Evolutionary conservation across 64 coral and sea anemone genomes (phyloP), one percentile per base, ranked within the genome.

Genomic region (Stichodactyla mertensii): DNA sequence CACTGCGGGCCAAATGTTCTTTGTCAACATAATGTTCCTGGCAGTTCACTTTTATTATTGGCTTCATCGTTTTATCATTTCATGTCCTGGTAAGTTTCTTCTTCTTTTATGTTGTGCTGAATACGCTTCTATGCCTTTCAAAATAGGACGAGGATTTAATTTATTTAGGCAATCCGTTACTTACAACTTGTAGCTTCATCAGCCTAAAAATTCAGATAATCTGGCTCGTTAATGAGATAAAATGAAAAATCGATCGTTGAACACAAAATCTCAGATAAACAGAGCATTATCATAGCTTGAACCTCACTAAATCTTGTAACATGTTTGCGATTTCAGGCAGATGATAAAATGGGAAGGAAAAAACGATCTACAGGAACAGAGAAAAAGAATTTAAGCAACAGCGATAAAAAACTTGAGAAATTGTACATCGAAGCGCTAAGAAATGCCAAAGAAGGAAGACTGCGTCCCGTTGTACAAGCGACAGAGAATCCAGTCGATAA

Each of bases 261-360:
- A 5, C 19, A 24, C n/a, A 7, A 22, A 69, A 16, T 16, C 13
- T 61, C 16, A 15, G 59, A 15, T 4, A 61, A 13, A 5, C 2
- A 13, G 18, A 18, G 11, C 19, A 69, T 22, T 69, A n/a, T 69
- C 4, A 69, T 2, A 69, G 19, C 5, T 6, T 6, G 19, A 69
- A 20, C 5, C 0, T 24, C 64, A 61, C 59, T 69, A 6, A 5
- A 52, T 51, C 54, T 52, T 28, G 7, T 36, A 20, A 24, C 5
- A 52, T 81, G 36, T 55, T 81, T 52, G 22, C 16, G 7, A 24
- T 70, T 74, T 74, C 69, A 74, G 24, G n/a, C 11, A 23, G 8
- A 27, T 23, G 10, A 20, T 52, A 61, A 85, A 64, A 85, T 85
- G 83, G 56, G 83, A 23, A 85, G 83, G 61, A 85, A 64, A 61